Base-by-base conservation (phyloP, 2,113 vertebrate species). In the Verasper variegatus region DNA sequence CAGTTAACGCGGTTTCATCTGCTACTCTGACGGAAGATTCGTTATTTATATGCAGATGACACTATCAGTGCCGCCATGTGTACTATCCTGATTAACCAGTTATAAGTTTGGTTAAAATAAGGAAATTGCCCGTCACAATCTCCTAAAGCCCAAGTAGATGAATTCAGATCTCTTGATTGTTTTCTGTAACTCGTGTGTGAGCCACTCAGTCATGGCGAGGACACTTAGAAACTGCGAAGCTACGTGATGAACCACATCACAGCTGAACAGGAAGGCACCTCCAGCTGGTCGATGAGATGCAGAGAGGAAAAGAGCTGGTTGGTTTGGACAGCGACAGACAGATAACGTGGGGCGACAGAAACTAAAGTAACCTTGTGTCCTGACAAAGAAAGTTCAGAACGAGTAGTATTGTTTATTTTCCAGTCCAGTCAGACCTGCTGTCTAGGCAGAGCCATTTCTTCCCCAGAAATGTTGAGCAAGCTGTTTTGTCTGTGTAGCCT, bases 321-420 rank as follows among this genome's bases (percentile, higher is more conserved):
- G 45, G 52, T 24, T 42, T 18, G 4, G 4, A 35, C 79, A 40
- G 73, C 47, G 49, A 45, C 3, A 13, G 49, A 42, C 5, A 15
- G 68, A 82, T 58, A 73, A 69, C 6, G 6, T 31, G 31, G 31
- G 31, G 31, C 6, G 6, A 31, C 4, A 35, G 54, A 14, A 26
- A 26, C 42, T 24, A 37, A 37, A 59, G n/a, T 40, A 21, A 26
- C 31, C 0, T 11, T 3, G 55, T 3, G 23, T 13, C n/a, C 57
- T 17, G 4, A 52, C 26, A 52, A 8, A 18, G 57, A 24, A 4
- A 0, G 23, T 24, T 45, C 2, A 5, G 65, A 26, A 15, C 20
- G 73, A 42, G 71, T 37, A n/a, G 60, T 52, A 27, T 37, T 24
- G 58, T 84, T 84, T 81, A 62, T 67, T 61, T 86, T 20, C 27